phyloP scores from a whole-genome alignment of 2,888 invertebrate genomes.

The Drosophila gaucha region DNA sequence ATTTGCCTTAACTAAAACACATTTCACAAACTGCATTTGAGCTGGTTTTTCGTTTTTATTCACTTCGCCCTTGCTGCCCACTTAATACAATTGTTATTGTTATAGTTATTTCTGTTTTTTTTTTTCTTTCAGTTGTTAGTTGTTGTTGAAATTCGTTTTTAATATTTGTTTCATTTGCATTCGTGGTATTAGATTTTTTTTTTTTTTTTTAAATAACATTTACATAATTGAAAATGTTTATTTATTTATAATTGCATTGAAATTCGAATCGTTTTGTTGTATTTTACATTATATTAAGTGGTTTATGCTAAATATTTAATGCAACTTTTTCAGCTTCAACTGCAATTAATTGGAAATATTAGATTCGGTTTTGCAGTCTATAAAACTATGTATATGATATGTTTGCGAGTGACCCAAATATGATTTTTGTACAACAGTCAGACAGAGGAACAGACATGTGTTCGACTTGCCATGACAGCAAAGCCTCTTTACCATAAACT shows the following conservation, averaged over 20 bases:
- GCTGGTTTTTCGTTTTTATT: slow-evolving; percentile 31
- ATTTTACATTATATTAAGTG: no score
- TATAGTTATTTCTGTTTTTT: neutral
- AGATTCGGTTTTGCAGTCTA: neutral
- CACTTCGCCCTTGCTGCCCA: slow-evolving; percentile 7
- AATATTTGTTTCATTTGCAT: slow-evolving; percentile 5
- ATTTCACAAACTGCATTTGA: slow-evolving; percentile 75
- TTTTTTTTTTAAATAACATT: no score
- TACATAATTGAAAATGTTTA: slow-evolving; percentile 27
- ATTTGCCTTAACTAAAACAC: slow-evolving; percentile 72
- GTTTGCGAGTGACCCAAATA: slow-evolving; percentile 36
- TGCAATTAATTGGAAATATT: slow-evolving; percentile 1
- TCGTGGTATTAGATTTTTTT: slow-evolving; percentile 2
- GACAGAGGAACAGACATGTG: slow-evolving; percentile 22
- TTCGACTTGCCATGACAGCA: slow-evolving; percentile 39
- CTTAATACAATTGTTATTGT: slow-evolving; percentile 20
- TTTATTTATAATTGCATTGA: slow-evolving; percentile 9
- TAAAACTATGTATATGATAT: neutral
- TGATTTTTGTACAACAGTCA: neutral
- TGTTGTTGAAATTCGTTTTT: slow-evolving; percentile 7
- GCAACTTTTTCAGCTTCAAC: neutral
- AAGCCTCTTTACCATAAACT: slow-evolving; percentile 46
- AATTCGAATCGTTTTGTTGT: neutral
- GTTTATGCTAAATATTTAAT: slow-evolving; percentile 13
- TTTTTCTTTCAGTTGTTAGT: neutral